Percentiles rank a stretch among this genome's conserved stretches.
These are phyloP conservation scores for Sebastes fasciatus DNA, from an alignment of 2,113 vertebrate species.

Conservation along the genomic window DNA sequence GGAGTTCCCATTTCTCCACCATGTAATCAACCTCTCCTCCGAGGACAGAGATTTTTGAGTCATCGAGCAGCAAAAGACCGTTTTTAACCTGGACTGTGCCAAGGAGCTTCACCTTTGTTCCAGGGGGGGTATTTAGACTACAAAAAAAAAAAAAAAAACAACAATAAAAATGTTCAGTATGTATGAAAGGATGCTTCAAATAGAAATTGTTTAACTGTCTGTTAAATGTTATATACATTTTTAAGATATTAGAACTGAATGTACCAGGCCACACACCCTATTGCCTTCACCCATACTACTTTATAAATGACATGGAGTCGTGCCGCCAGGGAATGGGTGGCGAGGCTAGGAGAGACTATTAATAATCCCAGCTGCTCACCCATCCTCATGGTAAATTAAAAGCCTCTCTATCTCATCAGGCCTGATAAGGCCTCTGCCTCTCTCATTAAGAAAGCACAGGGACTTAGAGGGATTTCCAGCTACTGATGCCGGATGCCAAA, in stretches of 20 bases:
- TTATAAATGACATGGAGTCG: conserved; percentile 71
- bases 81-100: conserved; percentile 92
- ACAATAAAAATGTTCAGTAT: background rate
- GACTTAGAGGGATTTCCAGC: conserved; percentile 79
- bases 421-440: conserved; percentile 76
- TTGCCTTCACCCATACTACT: conserved; percentile 60
- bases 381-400: conserved; percentile 80
- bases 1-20: conserved; percentile 98
- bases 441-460: conserved; percentile 79
- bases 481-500: conserved; percentile 74
- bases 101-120: conserved; percentile 95
- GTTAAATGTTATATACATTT: conserved; percentile 17
- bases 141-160: conserved; percentile 51
- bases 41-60: conserved; percentile 91
- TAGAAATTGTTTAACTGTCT: conserved; percentile 8
- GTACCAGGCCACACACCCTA: conserved; percentile 24
- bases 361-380: conserved; percentile 80
- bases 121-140: conserved; percentile 90
- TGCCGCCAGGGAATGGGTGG: conserved; percentile 72
- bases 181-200: conserved; percentile 27
- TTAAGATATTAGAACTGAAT: conserved; percentile 36
- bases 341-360: conserved; percentile 72
- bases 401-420: conserved; percentile 79
- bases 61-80: conserved; percentile 93
- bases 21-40: conserved; percentile 97